A percentile compares a stretch with the other conserved stretches of the same genome.
Conservation (phyloP, 2,113 vertebrate genomes). For the Amphilophus citrinellus region DNA sequence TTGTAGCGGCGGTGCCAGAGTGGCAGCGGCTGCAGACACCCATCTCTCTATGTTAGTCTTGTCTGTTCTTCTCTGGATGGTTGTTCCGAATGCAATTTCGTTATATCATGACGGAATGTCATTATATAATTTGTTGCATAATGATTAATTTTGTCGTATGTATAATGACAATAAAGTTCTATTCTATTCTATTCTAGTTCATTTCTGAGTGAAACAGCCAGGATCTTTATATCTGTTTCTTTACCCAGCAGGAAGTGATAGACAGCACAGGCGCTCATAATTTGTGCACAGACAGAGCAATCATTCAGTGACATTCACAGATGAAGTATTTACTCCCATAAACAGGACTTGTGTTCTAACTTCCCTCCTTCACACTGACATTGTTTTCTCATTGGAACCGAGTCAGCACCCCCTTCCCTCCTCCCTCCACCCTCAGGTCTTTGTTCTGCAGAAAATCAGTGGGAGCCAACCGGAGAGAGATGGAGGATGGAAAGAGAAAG, state of each 20-base stretch:
- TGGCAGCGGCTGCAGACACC: no score
- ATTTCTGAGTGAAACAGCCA: background rate
- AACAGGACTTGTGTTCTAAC: slow-evolving; percentile 65
- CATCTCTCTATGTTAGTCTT: no score
- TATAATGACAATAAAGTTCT: no score
- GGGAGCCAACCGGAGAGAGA: slow-evolving; percentile 57
- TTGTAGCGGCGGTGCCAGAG: no score
- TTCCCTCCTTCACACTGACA: slow-evolving; percentile 62
- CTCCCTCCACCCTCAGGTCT: slow-evolving; percentile 58
- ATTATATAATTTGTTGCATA: no score
- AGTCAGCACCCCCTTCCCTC: slow-evolving; percentile 45
- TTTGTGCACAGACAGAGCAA: background rate
- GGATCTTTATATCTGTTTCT: background rate
- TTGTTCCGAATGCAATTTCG: no score
- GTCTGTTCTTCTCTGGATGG: no score
- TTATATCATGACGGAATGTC: no score
- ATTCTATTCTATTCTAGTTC: no score
- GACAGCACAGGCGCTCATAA: background rate
- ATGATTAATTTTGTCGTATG: no score
- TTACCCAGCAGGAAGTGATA: background rate
- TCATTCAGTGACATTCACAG: slow-evolving; percentile 18
- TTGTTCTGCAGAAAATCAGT: slow-evolving; percentile 76
- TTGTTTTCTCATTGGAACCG: slow-evolving; percentile 73
- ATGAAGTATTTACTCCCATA: slow-evolving; percentile 56
- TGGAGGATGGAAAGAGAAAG: slow-evolving; percentile 63